These are phyloP conservation scores for Sesia bembeciformis DNA, from an alignment of 2,888 invertebrate genomes.

Conservation along the genomic window DNA sequence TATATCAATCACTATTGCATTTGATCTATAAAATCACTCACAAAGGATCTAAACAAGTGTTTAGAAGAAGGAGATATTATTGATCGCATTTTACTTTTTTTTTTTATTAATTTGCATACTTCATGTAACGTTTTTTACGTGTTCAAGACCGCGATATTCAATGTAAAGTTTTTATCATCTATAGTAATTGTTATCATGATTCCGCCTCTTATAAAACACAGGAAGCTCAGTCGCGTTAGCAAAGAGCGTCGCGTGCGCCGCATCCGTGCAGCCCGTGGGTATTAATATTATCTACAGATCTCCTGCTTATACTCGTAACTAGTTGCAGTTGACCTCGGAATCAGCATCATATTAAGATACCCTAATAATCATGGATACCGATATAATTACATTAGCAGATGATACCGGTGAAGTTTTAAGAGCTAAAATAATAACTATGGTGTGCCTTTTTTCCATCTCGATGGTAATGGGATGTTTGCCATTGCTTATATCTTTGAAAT, in stretches of 20 bases:
- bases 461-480: slow-evolving; percentile 84
- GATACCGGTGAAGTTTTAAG: slow-evolving; percentile 55
- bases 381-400: slow-evolving; percentile 2
- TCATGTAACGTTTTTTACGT: too few species aligned
- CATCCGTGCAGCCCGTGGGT: slow-evolving; percentile 3
- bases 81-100: too few species aligned
- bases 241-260: slow-evolving; percentile 24
- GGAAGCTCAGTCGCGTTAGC: slow-evolving; percentile 43
- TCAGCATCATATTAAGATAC: slow-evolving; percentile 20
- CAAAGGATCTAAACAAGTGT: too few species aligned
- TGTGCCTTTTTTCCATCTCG: slow-evolving; percentile 83
- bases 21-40: too few species aligned
- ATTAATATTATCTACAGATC: too few species aligned
- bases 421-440: slow-evolving; percentile 87
- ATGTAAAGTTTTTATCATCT: too few species aligned
- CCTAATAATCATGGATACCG: slow-evolving; percentile 17
- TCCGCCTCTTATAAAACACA: slow-evolving; percentile 39
- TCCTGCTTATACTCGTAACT: background rate
- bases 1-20: too few species aligned
- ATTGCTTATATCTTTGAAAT: slow-evolving; percentile 78
- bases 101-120: too few species aligned
- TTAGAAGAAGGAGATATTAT: too few species aligned
- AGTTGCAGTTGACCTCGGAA: slow-evolving; percentile 6
- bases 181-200: slow-evolving; percentile 43
- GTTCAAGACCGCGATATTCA: too few species aligned